Evolutionary conservation across 2,797 vertebrate genomes (phyloP).

Genomic region (Argya squamiceps): DNA sequence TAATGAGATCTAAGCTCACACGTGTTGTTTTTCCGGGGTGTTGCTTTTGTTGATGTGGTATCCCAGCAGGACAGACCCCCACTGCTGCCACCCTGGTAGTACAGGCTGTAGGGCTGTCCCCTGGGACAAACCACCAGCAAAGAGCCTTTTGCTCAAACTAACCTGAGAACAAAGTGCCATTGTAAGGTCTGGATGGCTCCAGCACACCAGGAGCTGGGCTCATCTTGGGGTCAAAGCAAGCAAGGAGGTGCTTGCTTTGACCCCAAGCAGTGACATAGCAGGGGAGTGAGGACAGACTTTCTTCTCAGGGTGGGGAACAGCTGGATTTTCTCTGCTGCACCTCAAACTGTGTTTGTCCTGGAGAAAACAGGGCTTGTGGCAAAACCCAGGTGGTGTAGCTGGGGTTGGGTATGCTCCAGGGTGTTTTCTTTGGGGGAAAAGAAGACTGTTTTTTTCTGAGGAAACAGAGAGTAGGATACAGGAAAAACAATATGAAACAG

Average conservation of each 20-base stretch:
- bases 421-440: background rate
- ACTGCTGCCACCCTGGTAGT: background rate
- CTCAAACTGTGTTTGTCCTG: background rate
- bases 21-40: fast-evolving
- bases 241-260: background rate
- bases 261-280: background rate
- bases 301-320: background rate
- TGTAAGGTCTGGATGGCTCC: background rate
- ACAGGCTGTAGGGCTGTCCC: background rate
- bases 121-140: background rate
- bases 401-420: background rate
- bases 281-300: fast-evolving
- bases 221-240: background rate
- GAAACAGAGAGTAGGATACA: background rate
- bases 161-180: background rate
- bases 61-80: background rate
- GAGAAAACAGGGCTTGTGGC: background rate
- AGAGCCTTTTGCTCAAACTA: background rate
- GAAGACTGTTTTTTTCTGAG: background rate
- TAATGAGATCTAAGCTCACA: background rate
- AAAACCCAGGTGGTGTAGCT: background rate
- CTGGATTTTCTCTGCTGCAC: background rate
- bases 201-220: background rate
- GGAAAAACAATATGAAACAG: background rate
- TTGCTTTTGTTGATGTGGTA: background rate